Base-by-base conservation (phyloP, 2,113 vertebrate species). In the Agapornis roseicollis region DNA sequence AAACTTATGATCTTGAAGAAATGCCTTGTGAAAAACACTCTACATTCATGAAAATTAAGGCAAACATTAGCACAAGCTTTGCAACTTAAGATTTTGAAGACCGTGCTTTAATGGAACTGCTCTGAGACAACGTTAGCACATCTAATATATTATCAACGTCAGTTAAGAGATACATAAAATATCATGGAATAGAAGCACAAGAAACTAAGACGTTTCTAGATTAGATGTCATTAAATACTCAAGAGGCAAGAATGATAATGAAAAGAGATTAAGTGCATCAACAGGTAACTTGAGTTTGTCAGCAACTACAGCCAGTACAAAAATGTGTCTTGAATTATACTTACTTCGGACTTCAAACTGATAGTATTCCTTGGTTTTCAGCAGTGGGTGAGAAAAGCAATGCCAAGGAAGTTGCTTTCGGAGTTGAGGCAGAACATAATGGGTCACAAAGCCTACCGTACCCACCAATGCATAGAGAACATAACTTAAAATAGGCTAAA, bases 331-430 rank as follows among this genome's bases (percentile, higher is more conserved):
- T 1, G 17, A 69, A 52, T 3, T 24, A 20, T 56, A 98, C 99
- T 98, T 93, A 99, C 99, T 99, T 92, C 99, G 98, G 93, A 99
- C 99, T 98, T 99, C 99, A 94, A 99, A 99, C 80, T 99, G 99
- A 91, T 99, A 99, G 89, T 99, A 99, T 96, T 99, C 99, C 95
- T 98, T 98, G 24, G 99, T 99, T 98, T 99, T 99, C 97, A 99
- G 98, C 96, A 99, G 98, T 2, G 99, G 99, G 78, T 99, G 99
- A 52, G 99, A 99, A 98, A 99, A 99, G 96, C 99, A 99, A 96
- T 99, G 99, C 99, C 99, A 99, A 11, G 99, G 99, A 68, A 99
- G 98, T 97, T 99, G 99, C 94, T 99, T 99, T 69, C 99, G 98
- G 56, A 99, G 97, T 91, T 99, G 99, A 93, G 99, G 99, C 97